Evolutionary conservation across 2,888 invertebrate genomes (phyloP), one percentile per base, ranked within the genome.

Genomic region (Cybosia mesomella): DNA sequence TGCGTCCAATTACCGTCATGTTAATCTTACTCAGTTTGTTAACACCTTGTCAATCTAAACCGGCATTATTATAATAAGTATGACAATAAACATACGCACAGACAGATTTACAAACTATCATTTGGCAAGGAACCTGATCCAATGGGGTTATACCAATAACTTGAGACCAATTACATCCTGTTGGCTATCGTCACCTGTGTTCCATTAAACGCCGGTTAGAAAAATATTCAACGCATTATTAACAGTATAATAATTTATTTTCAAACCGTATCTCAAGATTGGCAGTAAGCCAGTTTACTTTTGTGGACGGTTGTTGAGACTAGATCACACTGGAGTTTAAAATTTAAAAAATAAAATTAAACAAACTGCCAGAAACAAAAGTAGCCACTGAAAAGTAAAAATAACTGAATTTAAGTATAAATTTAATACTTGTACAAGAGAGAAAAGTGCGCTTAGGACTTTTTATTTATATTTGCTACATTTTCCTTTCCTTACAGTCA

Each of bases 201-300:
- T 54, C 58, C 65, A 64, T 61, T 61, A 76, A 60, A 60, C 10
- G 36, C 13, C 18, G 34, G 34, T 54, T 39, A 59, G 13, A 65
- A 10, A 53, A 58, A 43, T 43, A 66, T 67, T 63, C 61, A 11
- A 36, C 34, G 55, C 70, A 71, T 70, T 73, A 73, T 77, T 66
- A 77, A 72, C 67, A 60, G 65, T 21, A 61, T 18, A 21, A 69
- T 77, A 66, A 76, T 79, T 79, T 77, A 80, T 68, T 64, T 78
- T 67, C 77, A 69, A 49, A 72, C 66, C 66, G 77, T 66, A 69
- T 64, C 64, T 58, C 58, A 58, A 28, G 11, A 32, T 67, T 79
- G 78, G 78, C 78, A 10, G 0, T 0, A 3, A 1, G 66, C 78
- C 78, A 80, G 59, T 34, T 22, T 5, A 68, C 58, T 66, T 32